Evolutionary conservation across 2,888 invertebrate species (phyloP), one percentile per base, ranked within the genome.

Genomic region (Melanargia galathea): DNA sequence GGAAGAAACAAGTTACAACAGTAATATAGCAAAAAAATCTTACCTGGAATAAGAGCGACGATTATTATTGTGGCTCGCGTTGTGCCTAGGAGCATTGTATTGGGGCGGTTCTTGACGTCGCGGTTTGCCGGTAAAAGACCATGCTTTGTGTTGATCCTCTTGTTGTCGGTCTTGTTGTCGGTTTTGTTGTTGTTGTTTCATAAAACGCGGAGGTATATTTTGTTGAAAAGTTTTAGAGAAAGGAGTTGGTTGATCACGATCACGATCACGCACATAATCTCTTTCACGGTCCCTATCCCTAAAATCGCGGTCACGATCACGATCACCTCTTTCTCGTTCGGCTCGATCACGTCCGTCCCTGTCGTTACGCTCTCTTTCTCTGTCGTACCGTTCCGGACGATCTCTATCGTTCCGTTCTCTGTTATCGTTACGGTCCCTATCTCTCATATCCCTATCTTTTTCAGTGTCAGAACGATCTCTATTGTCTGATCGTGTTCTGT

Each of bases 181-280:
- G 69, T 87, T 93, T 69, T 93, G 93, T 74, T 96, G 93, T 74
- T 96, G 96, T 75, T 96, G 95, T 75, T 95, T 95, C 75, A 95
- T 94, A 84, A 97, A 96, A 64, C 97, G 93, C 16, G 97, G 97
- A 60, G 97, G 97, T 76, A 97, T 92, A 86, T 96, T 95, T 57
- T 93, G 94, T 83, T 96, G 96, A 85, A 96, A 97, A 70, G 94
- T 94, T 74, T 95, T 93, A 7, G 95, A 94, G 80, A 95, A 96
- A 1, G 43, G 43, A 18, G 43, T 43, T 30, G 92, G 92, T 71
- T 93, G 94, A 58, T 90, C 84, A 71, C 93, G 93, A 57, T 92
- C 89, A 33, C 58, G 59, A 59, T 59, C 84, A 54, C 77, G 75
- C 13, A 83, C 81, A 58, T 78, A 62, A 33, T 67, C 75, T 59